phyloP scores from a whole-genome alignment of 2,888 invertebrate species.

The Teleiodes luculella region DNA sequence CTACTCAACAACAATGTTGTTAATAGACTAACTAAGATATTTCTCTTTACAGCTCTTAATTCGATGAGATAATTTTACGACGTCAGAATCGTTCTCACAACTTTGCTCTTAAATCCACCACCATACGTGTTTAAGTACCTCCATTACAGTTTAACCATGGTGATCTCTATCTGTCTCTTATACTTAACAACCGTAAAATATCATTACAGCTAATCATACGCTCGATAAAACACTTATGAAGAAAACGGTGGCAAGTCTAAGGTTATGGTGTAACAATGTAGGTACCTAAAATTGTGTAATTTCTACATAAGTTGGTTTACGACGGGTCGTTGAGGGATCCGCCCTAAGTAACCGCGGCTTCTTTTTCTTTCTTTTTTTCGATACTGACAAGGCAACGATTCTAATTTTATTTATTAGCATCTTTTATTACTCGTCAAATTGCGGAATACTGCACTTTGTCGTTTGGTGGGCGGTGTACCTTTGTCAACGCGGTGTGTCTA shows the following conservation, averaged over 20 bases:
- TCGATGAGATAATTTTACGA: constrained; percentile 9
- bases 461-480: constrained; percentile 47
- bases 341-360: constrained; percentile 40
- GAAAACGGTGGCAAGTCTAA: constrained; percentile 27
- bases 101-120: constrained; percentile 1
- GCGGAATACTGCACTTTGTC: constrained; percentile 49
- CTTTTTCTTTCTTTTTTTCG: constrained; percentile 43
- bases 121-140: constrained; percentile 4
- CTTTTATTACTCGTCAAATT: constrained; percentile 63
- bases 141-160: constrained; percentile 14
- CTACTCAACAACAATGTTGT: neutral
- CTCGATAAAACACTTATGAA: constrained; percentile 41
- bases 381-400: constrained; percentile 40
- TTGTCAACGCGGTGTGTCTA: constrained; percentile 43
- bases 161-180: constrained; percentile 12
- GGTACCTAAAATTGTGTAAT: constrained; percentile 4
- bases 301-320: constrained; percentile 17
- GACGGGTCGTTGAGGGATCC: constrained; percentile 28
- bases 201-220: constrained; percentile 41
- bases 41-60: constrained; percentile 6
- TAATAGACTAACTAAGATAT: neutral
- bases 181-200: constrained; percentile 30
- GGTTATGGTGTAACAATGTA: constrained; percentile 27
- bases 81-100: neutral
- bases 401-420: constrained; percentile 73